Evolutionary conservation across 2,797 vertebrate genomes (phyloP).

Genomic region (Iguana delicatissima): DNA sequence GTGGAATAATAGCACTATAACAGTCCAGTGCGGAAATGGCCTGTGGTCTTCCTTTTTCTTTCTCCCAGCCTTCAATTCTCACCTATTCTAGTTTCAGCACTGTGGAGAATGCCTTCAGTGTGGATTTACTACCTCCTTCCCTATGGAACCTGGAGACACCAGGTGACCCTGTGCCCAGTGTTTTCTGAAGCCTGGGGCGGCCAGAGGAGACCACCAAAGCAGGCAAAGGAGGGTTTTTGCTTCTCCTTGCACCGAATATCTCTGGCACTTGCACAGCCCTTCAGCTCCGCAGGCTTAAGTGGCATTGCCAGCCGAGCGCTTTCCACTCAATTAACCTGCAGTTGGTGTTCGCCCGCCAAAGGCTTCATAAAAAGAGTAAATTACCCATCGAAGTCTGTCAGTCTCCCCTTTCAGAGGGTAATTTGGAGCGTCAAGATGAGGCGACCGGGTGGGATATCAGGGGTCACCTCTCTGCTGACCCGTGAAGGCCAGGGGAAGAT

Average conservation of each 20-base stretch:
- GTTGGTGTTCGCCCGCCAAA: conserved; percentile 6
- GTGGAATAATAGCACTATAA: no score
- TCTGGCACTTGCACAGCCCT: not conserved
- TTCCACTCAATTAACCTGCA: conserved; percentile 42
- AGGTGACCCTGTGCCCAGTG: no score
- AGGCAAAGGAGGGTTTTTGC: no score
- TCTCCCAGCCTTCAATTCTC: not conserved
- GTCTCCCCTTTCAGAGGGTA: not conserved
- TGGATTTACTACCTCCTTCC: not conserved
- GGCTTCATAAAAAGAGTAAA: conserved; percentile 36
- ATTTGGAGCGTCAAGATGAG: not conserved
- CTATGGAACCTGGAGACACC: not conserved
- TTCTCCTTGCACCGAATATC: not conserved
- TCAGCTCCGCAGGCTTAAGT: not conserved
- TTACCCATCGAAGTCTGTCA: conserved; percentile 1
- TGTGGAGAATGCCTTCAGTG: no score
- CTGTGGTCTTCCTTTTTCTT: not conserved
- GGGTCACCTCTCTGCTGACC: not conserved
- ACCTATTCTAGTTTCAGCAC: no score
- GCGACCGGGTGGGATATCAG: not conserved
- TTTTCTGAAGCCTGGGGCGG: not conserved
- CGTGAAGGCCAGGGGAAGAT: not conserved
- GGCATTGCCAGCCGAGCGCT: not conserved
- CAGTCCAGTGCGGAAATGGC: no score
- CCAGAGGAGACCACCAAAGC: not conserved